These are phyloP conservation scores for Hymenochirus boettgeri DNA, from an alignment of 2,113 vertebrate genomes.

Conservation along the genomic window DNA sequence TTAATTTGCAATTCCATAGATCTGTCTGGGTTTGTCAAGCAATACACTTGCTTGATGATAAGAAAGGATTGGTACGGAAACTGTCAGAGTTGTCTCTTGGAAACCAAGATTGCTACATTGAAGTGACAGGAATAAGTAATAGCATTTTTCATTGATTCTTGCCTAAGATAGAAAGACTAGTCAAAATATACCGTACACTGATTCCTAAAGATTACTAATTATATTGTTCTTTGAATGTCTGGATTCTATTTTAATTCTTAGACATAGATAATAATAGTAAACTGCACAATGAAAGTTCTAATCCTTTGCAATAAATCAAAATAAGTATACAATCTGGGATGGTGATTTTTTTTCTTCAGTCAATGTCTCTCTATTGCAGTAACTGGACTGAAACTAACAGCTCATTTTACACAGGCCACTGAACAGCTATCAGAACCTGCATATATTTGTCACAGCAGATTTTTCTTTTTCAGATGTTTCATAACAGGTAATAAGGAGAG, in stretches of 20 bases:
- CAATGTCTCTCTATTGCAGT: slow-evolving; percentile 37
- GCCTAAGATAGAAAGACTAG: neutral
- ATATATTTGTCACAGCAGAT: slow-evolving; percentile 39
- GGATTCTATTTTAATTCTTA: neutral
- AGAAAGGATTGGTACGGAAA: slow-evolving; percentile 12
- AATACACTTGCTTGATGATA: slow-evolving; percentile 13
- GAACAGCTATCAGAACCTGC: slow-evolving; percentile 34
- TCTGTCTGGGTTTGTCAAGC: slow-evolving; percentile 15
- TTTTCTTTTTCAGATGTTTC: slow-evolving; percentile 34
- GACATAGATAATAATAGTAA: neutral
- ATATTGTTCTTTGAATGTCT: neutral
- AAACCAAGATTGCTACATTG: slow-evolving; percentile 12
- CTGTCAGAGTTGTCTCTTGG: slow-evolving; percentile 1
- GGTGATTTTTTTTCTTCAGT: slow-evolving; percentile 39
- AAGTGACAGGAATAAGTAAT: slow-evolving; percentile 23
- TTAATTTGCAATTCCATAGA: neutral
- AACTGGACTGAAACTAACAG: slow-evolving; percentile 43
- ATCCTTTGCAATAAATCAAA: slow-evolving; percentile 21
- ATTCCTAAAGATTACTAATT: neutral
- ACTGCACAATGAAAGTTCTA: neutral
- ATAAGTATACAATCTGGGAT: slow-evolving; percentile 11
- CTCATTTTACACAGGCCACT: slow-evolving; percentile 37
- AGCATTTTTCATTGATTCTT: slow-evolving; percentile 1
- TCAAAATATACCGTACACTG: neutral
- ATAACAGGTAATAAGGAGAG: slow-evolving; percentile 39